phyloP scores from a whole-genome alignment of 2,113 vertebrate species.

The Myxocyprinus asiaticus region DNA sequence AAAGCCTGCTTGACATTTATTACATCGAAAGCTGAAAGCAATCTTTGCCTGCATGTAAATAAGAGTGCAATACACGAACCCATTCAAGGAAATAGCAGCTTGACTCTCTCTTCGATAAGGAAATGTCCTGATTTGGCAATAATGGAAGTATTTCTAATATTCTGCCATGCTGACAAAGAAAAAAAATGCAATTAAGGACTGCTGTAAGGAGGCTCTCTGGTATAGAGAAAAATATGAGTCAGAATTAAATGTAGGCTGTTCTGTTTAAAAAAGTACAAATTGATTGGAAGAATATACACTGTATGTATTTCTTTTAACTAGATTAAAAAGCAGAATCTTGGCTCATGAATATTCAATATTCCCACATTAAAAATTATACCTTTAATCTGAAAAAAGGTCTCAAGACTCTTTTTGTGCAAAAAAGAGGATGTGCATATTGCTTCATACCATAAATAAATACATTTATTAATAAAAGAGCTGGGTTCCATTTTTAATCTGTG shows the following conservation, averaged over 20 bases:
- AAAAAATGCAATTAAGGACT: too few relatives aligned
- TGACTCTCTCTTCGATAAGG: background rate
- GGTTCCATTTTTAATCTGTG: slow-evolving; percentile 10
- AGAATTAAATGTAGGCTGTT: slow-evolving; percentile 7
- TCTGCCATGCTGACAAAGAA: too few relatives aligned
- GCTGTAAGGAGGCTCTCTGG: background rate
- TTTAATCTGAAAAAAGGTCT: too few relatives aligned
- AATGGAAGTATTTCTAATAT: background rate
- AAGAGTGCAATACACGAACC: background rate
- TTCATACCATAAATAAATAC: background rate
- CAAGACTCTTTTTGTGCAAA: too few relatives aligned
- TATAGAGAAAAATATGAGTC: background rate
- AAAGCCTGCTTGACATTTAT: background rate
- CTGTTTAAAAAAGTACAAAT: too few relatives aligned
- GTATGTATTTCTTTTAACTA: too few relatives aligned
- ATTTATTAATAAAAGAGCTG: background rate
- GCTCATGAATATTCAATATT: too few relatives aligned
- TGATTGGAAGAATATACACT: too few relatives aligned
- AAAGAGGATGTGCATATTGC: slow-evolving; percentile 30
- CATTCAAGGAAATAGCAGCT: background rate
- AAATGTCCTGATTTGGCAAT: background rate
- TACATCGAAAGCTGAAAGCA: background rate
- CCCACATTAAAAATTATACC: too few relatives aligned
- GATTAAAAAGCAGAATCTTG: too few relatives aligned
- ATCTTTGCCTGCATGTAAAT: background rate